A percentile compares a stretch with the other conserved stretches of the same genome.
These are phyloP conservation scores for Sceloporus undulatus DNA, from an alignment of 2,113 vertebrate species.

Conservation along the genomic window DNA sequence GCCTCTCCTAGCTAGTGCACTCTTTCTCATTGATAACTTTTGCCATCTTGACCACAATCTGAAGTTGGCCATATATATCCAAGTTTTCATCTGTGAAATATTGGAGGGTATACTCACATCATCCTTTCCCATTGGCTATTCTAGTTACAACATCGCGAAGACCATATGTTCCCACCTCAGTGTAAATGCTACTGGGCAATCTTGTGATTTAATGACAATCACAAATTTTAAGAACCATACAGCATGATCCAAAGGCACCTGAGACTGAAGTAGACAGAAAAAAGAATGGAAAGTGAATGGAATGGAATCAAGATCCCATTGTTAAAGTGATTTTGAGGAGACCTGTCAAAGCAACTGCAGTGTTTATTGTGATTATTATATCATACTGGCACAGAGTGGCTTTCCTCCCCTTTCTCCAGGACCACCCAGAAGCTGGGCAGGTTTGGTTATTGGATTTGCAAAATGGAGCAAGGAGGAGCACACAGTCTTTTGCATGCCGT, in stretches of 20 bases:
- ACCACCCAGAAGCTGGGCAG: conserved; percentile 73
- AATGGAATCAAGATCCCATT: conserved; percentile 45
- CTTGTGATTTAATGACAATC: conserved; percentile 14
- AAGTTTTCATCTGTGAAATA: background rate
- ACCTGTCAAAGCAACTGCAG: conserved; percentile 60
- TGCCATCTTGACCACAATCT: too few species aligned
- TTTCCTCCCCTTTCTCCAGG: conserved; percentile 24
- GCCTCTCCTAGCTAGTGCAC: too few species aligned
- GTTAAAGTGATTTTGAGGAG: conserved; percentile 68
- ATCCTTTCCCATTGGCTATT: background rate
- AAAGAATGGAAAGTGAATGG: background rate
- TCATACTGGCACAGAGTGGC: conserved; percentile 53
- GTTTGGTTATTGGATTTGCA: conserved; percentile 72
- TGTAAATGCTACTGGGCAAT: conserved; percentile 47
- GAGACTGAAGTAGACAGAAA: background rate
- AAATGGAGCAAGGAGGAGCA: conserved; percentile 62
- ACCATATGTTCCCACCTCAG: background rate
- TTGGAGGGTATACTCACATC: background rate
- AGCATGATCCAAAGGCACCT: conserved; percentile 33
- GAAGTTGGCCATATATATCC: too few species aligned
- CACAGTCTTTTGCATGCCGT: conserved; percentile 59
- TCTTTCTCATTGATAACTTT: too few species aligned
- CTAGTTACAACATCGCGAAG: too few species aligned
- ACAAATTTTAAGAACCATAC: background rate
- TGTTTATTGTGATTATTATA: conserved; percentile 62